Evolutionary conservation across 2,888 invertebrate species (phyloP).

Genomic region (Drosophila picticornis): DNA sequence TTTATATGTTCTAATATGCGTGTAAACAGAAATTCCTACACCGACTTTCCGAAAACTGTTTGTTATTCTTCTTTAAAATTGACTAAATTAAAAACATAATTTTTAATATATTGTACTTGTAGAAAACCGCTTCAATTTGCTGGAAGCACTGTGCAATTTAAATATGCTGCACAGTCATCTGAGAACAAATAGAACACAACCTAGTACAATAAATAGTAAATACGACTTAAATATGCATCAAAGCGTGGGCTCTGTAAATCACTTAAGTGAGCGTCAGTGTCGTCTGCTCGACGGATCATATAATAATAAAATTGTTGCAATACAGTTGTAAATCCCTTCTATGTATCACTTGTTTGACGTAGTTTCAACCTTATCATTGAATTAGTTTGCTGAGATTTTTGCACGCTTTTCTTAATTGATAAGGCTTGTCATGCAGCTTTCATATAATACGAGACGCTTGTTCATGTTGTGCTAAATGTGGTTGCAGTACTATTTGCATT

Average conservation of each 20-base stretch:
- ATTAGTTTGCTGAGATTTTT: background rate
- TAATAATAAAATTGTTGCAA: constrained; percentile 20
- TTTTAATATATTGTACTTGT: background rate
- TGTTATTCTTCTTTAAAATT: background rate
- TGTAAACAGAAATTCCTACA: background rate
- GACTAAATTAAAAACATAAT: background rate
- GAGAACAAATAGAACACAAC: constrained; percentile 11
- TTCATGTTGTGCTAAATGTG: background rate
- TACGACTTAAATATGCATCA: background rate
- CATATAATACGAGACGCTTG: background rate
- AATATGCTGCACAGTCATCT: constrained; percentile 21
- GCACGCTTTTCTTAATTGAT: constrained; percentile 15
- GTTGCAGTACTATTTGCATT: background rate
- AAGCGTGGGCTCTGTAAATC: constrained; percentile 25
- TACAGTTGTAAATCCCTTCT: background rate
- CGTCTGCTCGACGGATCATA: constrained; percentile 20
- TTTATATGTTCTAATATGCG: background rate
- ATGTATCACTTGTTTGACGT: constrained; percentile 2
- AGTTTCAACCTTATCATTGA: constrained; percentile 27
- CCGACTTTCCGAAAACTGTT: background rate
- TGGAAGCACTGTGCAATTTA: background rate
- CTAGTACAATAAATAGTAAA: constrained; percentile 3
- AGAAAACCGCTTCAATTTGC: background rate
- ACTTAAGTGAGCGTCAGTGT: constrained; percentile 6
- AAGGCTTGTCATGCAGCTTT: background rate